phyloP scores from a whole-genome alignment of 2,797 vertebrate species.

The Dendrocincla fuliginosa region DNA sequence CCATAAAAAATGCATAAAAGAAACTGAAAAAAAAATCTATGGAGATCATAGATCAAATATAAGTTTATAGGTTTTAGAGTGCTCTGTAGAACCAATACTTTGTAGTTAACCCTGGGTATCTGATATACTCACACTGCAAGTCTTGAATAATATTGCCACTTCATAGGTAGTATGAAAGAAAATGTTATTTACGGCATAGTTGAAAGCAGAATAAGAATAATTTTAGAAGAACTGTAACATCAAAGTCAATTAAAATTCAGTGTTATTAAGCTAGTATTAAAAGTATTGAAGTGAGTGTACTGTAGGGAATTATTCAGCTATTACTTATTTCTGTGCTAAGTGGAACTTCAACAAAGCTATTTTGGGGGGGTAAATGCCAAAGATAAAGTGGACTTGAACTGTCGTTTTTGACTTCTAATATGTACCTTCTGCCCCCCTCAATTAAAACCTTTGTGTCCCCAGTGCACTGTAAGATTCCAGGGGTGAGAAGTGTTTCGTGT shows the following conservation, averaged over 20 bases:
- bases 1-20: background rate
- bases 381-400: background rate
- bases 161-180: background rate
- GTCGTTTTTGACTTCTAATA: background rate
- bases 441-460: background rate
- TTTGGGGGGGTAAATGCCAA: background rate
- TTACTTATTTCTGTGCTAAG: background rate
- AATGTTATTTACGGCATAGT: background rate
- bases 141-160: background rate
- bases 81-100: background rate
- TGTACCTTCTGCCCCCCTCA: background rate
- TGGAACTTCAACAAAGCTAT: background rate
- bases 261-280: background rate
- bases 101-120: background rate
- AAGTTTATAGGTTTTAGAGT: background rate
- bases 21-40: background rate
- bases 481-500: background rate
- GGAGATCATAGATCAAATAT: background rate
- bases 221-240: background rate
- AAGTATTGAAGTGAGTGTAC: background rate
- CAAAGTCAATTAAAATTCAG: conserved; percentile 8
- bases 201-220: background rate
- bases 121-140: background rate
- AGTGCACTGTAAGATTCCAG: background rate
- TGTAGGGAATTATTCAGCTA: background rate